These are phyloP conservation scores for Galbula dea DNA, from an alignment of 2,113 vertebrate species.

Conservation along the genomic window DNA sequence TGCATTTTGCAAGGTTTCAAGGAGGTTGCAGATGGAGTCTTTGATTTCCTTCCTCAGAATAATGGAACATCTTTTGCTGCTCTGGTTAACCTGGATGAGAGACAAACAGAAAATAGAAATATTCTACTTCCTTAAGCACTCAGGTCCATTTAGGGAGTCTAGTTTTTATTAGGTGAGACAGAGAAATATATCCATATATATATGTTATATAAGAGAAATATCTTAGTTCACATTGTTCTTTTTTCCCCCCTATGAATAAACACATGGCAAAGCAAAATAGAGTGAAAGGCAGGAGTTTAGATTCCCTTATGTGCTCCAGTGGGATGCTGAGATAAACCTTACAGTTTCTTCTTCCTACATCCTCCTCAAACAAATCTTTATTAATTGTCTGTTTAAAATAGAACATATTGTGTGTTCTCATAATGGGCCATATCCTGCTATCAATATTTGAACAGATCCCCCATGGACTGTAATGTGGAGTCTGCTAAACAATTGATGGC, in stretches of 20 bases:
- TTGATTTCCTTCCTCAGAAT: background rate
- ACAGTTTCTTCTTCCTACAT: background rate
- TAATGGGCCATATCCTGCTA: conserved; percentile 61
- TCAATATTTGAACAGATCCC: conserved; percentile 70
- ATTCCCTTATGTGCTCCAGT: background rate
- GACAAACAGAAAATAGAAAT: background rate
- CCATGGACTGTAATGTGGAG: conserved; percentile 47
- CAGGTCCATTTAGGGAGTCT: background rate
- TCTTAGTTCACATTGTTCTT: background rate
- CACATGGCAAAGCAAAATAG: background rate
- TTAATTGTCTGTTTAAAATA: conserved; percentile 63
- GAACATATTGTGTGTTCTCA: conserved; percentile 2
- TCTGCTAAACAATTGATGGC: conserved; percentile 66
- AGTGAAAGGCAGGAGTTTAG: background rate
- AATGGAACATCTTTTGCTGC: background rate
- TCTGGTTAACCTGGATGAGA: background rate
- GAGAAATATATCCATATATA: background rate
- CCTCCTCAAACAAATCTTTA: conserved; percentile 46
- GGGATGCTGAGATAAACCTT: background rate
- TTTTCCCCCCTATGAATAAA: background rate
- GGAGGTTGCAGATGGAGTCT: background rate
- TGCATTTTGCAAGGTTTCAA: background rate
- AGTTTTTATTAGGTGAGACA: background rate
- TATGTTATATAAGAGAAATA: background rate
- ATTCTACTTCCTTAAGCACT: background rate